Evolutionary conservation across 2,888 invertebrate species (phyloP).

Genomic region (Anodontia alba): DNA sequence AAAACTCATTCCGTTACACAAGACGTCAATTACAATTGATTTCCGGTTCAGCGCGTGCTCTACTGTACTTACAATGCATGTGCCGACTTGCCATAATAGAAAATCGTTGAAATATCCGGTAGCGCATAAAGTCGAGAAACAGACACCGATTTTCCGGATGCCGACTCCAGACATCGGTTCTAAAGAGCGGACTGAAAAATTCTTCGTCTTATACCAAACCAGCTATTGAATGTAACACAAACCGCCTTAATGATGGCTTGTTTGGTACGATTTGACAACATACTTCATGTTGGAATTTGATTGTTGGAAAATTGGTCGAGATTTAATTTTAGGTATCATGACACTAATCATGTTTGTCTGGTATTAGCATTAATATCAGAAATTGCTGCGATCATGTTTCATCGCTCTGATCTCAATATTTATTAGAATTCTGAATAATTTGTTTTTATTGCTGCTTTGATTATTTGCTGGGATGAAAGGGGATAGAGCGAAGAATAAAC

Average conservation of each 20-base stretch:
- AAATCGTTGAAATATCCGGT: constrained; percentile 69
- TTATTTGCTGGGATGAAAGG: not conserved
- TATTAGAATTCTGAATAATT: constrained; percentile 19
- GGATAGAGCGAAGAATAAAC: not conserved
- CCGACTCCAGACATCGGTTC: constrained; percentile 40
- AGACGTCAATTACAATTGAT: constrained; percentile 57
- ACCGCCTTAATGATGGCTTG: not conserved
- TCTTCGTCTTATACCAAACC: not conserved
- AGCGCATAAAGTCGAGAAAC: constrained; percentile 67
- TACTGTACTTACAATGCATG: constrained; percentile 49
- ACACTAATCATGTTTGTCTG: constrained; percentile 41
- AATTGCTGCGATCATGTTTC: constrained; percentile 52
- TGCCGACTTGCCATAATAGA: constrained; percentile 58
- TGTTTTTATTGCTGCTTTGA: constrained; percentile 16
- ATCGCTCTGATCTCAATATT: constrained; percentile 15
- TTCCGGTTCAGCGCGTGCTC: constrained; percentile 61
- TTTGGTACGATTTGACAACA: constrained; percentile 15
- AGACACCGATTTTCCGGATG: constrained; percentile 69
- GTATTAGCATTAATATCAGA: constrained; percentile 50
- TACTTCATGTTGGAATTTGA: constrained; percentile 14
- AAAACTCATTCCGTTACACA: constrained; percentile 38
- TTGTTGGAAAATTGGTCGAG: constrained; percentile 16
- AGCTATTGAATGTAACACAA: constrained; percentile 3
- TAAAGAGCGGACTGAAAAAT: constrained; percentile 17
- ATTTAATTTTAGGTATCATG: constrained; percentile 39